These are phyloP conservation scores for Propsilocerus akamusi DNA, from an alignment of 1,140 invertebrate species.

Conservation along the genomic window DNA sequence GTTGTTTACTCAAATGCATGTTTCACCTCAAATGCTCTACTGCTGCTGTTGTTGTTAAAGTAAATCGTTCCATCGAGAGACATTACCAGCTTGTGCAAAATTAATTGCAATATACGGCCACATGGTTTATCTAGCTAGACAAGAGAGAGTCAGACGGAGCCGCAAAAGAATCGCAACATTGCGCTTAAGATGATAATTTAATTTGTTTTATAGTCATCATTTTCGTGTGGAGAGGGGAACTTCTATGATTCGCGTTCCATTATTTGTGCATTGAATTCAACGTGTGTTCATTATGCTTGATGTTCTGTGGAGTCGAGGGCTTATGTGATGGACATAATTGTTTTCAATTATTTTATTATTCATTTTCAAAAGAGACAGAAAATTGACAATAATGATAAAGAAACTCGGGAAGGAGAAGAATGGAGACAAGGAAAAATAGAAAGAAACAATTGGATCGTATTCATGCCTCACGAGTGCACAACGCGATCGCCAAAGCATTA, in stretches of 20 bases:
- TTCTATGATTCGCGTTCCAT: no score
- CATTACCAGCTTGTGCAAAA: background rate
- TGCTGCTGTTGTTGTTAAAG: background rate
- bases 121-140: background rate
- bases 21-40: background rate
- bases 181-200: background rate
- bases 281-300: background rate
- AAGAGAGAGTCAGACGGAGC: background rate
- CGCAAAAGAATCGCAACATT: background rate
- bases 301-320: background rate
- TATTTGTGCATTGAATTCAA: background rate
- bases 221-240: no score
- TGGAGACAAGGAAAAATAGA: no score
- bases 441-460: no score
- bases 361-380: no score
- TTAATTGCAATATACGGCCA: background rate
- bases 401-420: no score
- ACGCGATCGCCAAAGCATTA: no score
- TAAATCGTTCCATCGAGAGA: background rate
- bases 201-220: background rate
- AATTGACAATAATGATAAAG: no score
- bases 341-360: slow-evolving; percentile 4
- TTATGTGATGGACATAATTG: slow-evolving; percentile 1
- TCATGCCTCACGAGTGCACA: no score
- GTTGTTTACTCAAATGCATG: background rate